Conservation (phyloP, 2,113 vertebrate species). For the Panthera uncia region DNA sequence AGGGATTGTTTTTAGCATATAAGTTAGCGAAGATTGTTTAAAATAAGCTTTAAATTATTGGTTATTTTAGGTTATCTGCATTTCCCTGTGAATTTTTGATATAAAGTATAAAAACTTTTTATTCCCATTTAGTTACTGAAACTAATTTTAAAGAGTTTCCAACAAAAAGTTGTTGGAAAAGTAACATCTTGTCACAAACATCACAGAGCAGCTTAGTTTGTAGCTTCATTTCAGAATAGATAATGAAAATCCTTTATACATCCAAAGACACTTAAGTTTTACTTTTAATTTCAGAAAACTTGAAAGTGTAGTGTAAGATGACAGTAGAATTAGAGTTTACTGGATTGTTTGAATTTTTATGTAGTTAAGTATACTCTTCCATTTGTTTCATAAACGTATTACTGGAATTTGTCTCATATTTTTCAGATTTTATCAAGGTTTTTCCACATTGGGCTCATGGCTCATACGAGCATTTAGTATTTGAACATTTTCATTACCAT, state of each 20-base stretch:
- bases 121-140: not conserved
- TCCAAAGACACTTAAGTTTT: not conserved
- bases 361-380: not conserved
- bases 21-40: not conserved
- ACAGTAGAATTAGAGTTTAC: not conserved
- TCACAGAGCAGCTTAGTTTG: not conserved
- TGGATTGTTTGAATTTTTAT: not conserved
- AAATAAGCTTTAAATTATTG: not conserved
- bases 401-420: not conserved
- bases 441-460: not conserved
- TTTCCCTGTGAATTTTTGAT: not conserved
- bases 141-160: not conserved
- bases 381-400: not conserved
- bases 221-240: not conserved
- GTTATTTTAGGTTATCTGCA: not conserved
- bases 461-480: not conserved
- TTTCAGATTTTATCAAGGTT: not conserved
- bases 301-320: not conserved
- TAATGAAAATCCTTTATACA: not conserved
- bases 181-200: not conserved
- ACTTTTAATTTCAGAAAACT: not conserved
- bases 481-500: not conserved
- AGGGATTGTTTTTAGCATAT: not conserved
- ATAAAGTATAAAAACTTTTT: not conserved
- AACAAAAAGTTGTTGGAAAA: not conserved